Percentiles rank a stretch among this genome's conserved stretches.
Conservation (phyloP, 2,888 invertebrate genomes). For the Pilophorus perplexus region DNA sequence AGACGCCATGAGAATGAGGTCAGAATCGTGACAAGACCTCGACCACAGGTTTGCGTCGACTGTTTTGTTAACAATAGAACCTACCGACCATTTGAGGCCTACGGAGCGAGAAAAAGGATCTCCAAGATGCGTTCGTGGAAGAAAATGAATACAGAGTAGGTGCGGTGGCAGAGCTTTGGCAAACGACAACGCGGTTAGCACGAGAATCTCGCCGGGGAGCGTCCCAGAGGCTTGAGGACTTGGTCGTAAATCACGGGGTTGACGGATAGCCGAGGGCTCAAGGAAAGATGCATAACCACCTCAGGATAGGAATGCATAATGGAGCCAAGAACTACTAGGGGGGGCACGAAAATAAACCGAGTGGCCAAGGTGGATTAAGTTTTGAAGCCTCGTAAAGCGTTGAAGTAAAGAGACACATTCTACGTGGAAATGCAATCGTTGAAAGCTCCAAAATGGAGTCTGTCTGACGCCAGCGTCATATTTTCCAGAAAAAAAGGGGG, state of each 20-base stretch:
- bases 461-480: too few relatives aligned
- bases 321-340: neutral
- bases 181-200: neutral
- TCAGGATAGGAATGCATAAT: neutral
- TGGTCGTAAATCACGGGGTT: constrained; percentile 16
- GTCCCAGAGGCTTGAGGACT: neutral
- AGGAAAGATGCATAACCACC: constrained; percentile 9
- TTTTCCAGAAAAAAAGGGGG: too few relatives aligned
- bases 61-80: neutral
- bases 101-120: neutral
- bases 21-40: neutral
- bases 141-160: neutral
- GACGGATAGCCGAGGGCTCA: constrained; percentile 5
- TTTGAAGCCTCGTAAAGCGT: neutral
- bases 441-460: too few relatives aligned
- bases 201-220: neutral
- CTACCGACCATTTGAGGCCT: neutral
- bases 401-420: too few relatives aligned
- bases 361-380: neutral
- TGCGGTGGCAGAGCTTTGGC: neutral
- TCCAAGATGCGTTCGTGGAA: too few relatives aligned
- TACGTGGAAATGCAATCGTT: too few relatives aligned
- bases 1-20: neutral
- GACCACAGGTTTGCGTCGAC: neutral
- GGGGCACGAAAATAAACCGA: neutral